Base-by-base conservation (phyloP, 2,888 invertebrate genomes). In the Leucania comma region DNA sequence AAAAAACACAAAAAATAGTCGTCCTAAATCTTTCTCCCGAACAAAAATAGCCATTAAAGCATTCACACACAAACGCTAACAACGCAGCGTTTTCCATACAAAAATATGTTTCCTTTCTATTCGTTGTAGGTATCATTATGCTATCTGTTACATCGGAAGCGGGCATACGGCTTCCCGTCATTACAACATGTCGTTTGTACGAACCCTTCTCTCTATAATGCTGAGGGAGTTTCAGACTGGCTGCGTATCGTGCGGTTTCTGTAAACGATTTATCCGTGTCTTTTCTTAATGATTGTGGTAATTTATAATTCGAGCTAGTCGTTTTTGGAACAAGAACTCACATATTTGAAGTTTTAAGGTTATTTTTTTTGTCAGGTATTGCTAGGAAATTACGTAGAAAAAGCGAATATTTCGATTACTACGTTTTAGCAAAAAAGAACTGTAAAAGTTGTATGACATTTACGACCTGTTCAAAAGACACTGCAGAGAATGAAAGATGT, bases 161-260 rank as follows among this genome's bases (percentile, higher is more conserved):
- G 73, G 67, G 81, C 66, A 79, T 64, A 73, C 63, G 38, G 72
- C 75, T 86, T 86, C 85, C 85, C 68, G 85, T 84, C 86, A 84
- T 86, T 84, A 85, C 78, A 83, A 78, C 83, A 84, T 83, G 80
- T 81, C 86, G 81, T 85, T 86, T 86, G 80, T 72, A 59, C 74
- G 74, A 80, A 78, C 81, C 83, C 85, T 85, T 81, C 78, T 63
- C 56, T 76, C 64, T 72, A 73, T 58, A 53, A n/a, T n/a, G 22
- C 66, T 72, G 54, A 69, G 73, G 62, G 65, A 51, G 24, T 58
- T 83, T 38, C 46, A 80, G 64, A 85, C 35, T 68, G 46, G 3
- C 3, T 32, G 22, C n/a, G 5, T 22, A 10, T 20, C 50, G 66
- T 1, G 17, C 54, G 61, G 24, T 74, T 79, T 62, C 14, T 9